phyloP scores from a whole-genome alignment of 2,888 invertebrate genomes.

The Aspidiotus destructor region DNA sequence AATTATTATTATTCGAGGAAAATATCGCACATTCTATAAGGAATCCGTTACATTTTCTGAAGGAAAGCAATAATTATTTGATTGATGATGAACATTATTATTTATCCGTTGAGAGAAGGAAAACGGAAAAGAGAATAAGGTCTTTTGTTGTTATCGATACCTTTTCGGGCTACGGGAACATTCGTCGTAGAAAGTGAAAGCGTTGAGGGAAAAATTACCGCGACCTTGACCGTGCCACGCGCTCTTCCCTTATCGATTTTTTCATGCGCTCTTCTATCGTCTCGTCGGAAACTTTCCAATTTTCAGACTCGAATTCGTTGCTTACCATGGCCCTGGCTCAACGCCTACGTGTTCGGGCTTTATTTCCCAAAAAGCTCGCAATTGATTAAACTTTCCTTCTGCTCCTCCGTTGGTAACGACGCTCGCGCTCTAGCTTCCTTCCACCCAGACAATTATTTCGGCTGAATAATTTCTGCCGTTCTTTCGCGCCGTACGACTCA shows the following conservation, averaged over 20 bases:
- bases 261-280: constrained; percentile 9
- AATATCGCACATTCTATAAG: no score
- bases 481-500: no score
- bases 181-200: constrained; percentile 21
- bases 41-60: no score
- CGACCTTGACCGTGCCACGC: constrained; percentile 30
- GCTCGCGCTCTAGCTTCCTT: neutral
- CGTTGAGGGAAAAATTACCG: constrained; percentile 19
- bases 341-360: neutral
- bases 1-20: no score
- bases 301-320: neutral
- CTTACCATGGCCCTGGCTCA: constrained; percentile 2
- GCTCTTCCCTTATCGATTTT: constrained; percentile 24
- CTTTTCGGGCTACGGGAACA: constrained; percentile 1
- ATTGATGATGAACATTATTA: no score
- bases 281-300: constrained; percentile 7
- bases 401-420: neutral
- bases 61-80: no score
- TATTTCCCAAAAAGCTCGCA: neutral
- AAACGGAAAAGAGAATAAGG: no score
- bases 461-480: no score
- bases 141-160: no score
- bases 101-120: no score
- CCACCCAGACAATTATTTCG: neutral
- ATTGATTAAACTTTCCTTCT: constrained; percentile 2